Evolutionary conservation across 1,140 invertebrate species (phyloP), one percentile per base, ranked within the genome.

Genomic region (Cherax quadricarinatus): DNA sequence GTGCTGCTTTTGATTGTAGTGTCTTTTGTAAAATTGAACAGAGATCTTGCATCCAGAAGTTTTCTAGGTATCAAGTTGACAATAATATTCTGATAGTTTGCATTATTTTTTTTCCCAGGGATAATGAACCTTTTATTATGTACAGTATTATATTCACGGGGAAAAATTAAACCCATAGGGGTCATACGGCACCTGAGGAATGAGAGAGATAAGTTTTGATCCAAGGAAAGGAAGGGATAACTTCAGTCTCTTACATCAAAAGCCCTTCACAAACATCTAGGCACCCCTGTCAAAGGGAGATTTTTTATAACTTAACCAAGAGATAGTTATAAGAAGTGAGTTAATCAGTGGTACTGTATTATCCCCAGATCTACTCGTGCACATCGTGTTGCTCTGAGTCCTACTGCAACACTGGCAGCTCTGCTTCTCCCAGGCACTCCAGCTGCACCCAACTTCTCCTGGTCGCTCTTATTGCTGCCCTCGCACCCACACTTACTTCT

Each of bases 341-440:
- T 30, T 41, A 85, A 48, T 62, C 14, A 62, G 53, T 62, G 60
- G 24, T 6, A 16, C 5, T 21, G 14, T 21, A 18, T 70, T 70
- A 18, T 85, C 83, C 21, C 53, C 70, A 85, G 83, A 85, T 85
- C 24, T 53, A 85, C 83, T 85, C 83, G 30, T 85, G 83, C 83
- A 70, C 83, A 9, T 85, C 83, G 7, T 85, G 83, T 24, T 85
- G 83, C 62, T 57, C 83, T 6, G 48, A 62, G 49, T 85, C 83
- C 9, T 48, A 48, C 60, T 85, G 83, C 83, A 85, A 85, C 57
- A 70, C 70, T n/a, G 83, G 60, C 57, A 85, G n/a, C 48, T 85
- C 83, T 7, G 83, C 83, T 9, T 85, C 83, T 70, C n/a, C 83
- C 62, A 62, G 30, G 62, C 83, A 62, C 30, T 41, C 48, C 4